These are phyloP conservation scores for Laspeyria flexula DNA, from an alignment of 2,888 invertebrate species.

Conservation along the genomic window DNA sequence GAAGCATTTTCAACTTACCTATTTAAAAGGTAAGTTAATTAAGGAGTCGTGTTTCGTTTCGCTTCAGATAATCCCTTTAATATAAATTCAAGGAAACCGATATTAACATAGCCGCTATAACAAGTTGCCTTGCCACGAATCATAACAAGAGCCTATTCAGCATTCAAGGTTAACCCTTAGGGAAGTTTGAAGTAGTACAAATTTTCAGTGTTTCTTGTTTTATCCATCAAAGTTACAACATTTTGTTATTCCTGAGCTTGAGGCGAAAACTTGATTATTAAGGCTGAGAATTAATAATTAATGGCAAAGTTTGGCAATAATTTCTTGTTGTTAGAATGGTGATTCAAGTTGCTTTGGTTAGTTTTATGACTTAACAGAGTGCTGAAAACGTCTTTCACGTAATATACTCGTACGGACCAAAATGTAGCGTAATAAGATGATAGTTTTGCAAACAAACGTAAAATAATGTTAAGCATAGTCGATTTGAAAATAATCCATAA, in stretches of 20 bases:
- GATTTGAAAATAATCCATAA: too few relatives aligned
- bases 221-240: constrained; percentile 37
- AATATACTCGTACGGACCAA: too few relatives aligned
- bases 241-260: constrained; percentile 34
- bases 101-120: background rate
- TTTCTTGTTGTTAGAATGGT: constrained; percentile 22
- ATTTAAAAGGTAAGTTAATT: too few relatives aligned
- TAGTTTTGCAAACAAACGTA: too few relatives aligned
- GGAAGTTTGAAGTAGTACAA: constrained; percentile 26
- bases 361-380: too few relatives aligned
- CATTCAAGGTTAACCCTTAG: constrained; percentile 20
- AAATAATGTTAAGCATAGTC: too few relatives aligned
- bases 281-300: constrained; percentile 36
- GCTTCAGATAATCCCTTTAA: background rate
- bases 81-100: background rate
- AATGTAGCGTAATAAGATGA: too few relatives aligned
- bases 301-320: constrained; percentile 36
- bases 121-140: constrained; percentile 10
- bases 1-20: too few relatives aligned
- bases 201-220: constrained; percentile 34
- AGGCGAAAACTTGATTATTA: constrained; percentile 39
- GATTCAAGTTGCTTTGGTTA: too few relatives aligned
- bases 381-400: too few relatives aligned
- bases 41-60: too few relatives aligned
- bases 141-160: constrained; percentile 20